These are phyloP conservation scores for Monochamus saltuarius DNA, from an alignment of 1,140 invertebrate species.

Conservation along the genomic window DNA sequence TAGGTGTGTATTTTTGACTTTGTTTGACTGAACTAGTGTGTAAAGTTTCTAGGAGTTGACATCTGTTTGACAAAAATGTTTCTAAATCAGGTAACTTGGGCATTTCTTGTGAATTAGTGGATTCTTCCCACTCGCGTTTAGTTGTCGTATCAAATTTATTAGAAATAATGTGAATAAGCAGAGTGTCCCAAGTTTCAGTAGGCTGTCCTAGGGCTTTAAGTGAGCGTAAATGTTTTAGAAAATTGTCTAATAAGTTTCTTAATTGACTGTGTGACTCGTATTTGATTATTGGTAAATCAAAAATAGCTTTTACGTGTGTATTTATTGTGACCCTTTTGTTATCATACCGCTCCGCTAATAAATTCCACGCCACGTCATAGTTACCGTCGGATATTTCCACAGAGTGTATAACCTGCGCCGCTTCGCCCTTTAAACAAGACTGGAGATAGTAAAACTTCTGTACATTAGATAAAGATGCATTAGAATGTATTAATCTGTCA, in stretches of 20 bases:
- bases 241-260: conserved; percentile 14
- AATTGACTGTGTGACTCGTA: conserved; percentile 18
- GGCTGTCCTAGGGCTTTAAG: conserved; percentile 10
- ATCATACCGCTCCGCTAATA: conserved; percentile 20
- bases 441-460: conserved; percentile 25
- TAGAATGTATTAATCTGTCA: conserved; percentile 2
- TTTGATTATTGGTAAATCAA: not conserved
- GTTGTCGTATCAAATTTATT: conserved; percentile 4
- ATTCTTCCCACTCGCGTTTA: conserved; percentile 16
- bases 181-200: conserved; percentile 16
- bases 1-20: conserved; percentile 2
- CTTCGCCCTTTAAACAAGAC: conserved; percentile 21
- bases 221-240: conserved; percentile 12
- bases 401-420: conserved; percentile 7
- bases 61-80: conserved; percentile 16
- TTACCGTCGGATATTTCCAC: conserved; percentile 16
- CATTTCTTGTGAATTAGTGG: not conserved
- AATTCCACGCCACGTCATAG: conserved; percentile 17
- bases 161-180: conserved; percentile 14
- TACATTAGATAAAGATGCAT: conserved; percentile 9
- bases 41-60: conserved; percentile 21
- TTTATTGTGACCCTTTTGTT: conserved; percentile 21
- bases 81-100: conserved; percentile 14
- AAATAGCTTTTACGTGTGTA: conserved; percentile 15
- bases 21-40: not conserved